Evolutionary conservation across 1,140 invertebrate genomes (phyloP).

Genomic region (Leptopilina boulardi): DNA sequence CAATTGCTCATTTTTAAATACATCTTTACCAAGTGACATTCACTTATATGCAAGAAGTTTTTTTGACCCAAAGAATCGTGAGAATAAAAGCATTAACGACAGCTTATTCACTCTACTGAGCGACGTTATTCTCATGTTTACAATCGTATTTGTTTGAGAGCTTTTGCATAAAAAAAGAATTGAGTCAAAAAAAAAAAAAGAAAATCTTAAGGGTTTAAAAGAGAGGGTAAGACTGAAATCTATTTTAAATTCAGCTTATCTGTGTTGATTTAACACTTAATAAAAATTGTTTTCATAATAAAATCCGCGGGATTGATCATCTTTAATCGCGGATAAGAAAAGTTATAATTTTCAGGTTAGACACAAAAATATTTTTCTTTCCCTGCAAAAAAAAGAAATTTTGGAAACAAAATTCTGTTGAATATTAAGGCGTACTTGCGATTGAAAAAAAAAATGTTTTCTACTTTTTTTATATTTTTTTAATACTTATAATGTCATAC

Average conservation of each 20-base stretch:
- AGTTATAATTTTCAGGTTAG: no score
- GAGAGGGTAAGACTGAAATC: background rate
- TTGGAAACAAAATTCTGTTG: no score
- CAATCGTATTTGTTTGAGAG: background rate
- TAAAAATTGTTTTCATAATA: background rate
- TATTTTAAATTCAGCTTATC: constrained; percentile 24
- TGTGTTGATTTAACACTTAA: background rate
- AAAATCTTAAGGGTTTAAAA: background rate
- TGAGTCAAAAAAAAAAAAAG: background rate
- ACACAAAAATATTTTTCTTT: no score
- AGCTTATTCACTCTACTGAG: constrained; percentile 42
- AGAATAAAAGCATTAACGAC: constrained; percentile 55
- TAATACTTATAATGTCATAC: no score
- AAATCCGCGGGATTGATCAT: background rate
- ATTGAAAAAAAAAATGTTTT: no score
- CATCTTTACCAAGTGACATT: constrained; percentile 36
- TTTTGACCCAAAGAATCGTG: constrained; percentile 50
- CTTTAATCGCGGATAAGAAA: background rate
- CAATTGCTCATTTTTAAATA: constrained; percentile 50
- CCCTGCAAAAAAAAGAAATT: no score
- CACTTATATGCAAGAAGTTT: constrained; percentile 26
- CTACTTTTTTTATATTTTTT: no score
- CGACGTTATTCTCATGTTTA: constrained; percentile 30
- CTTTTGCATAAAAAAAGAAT: background rate
- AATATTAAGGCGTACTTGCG: no score